Percentiles rank a stretch among this genome's conserved stretches.
Evolutionary conservation across 2,113 vertebrate genomes (phyloP).

Genomic region (Chaenocephalus aceratus): DNA sequence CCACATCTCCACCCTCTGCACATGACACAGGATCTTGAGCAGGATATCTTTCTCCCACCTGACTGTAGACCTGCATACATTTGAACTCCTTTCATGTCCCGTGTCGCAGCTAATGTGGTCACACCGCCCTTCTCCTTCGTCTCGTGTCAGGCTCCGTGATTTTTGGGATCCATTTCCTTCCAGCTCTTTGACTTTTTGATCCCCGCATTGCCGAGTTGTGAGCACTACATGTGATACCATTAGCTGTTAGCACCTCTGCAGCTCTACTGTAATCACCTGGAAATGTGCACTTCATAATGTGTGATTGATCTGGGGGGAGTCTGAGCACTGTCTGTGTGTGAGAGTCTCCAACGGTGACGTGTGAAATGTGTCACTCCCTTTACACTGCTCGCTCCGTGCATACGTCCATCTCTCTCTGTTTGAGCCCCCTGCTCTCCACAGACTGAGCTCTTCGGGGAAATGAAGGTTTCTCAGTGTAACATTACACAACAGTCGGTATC

Average conservation of each 20-base stretch:
- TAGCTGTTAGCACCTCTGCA: slow-evolving; percentile 60
- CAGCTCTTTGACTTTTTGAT: slow-evolving; percentile 13
- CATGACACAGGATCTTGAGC: background rate
- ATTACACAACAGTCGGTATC: too few species aligned
- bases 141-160: background rate
- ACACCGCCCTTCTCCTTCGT: background rate
- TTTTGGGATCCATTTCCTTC: slow-evolving; percentile 29
- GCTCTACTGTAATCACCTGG: slow-evolving; percentile 58
- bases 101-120: background rate
- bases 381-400: slow-evolving; percentile 22
- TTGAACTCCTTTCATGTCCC: background rate
- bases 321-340: slow-evolving; percentile 58
- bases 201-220: background rate
- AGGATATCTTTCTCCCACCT: background rate
- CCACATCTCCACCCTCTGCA: too few species aligned
- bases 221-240: slow-evolving; percentile 4
- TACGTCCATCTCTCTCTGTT: slow-evolving; percentile 18
- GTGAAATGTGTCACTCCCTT: slow-evolving; percentile 79
- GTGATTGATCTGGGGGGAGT: slow-evolving; percentile 42
- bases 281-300: slow-evolving; percentile 50
- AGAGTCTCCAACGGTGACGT: slow-evolving; percentile 61
- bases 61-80: background rate
- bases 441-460: background rate
- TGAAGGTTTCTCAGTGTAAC: too few species aligned
- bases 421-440: slow-evolving; percentile 3